Percentiles rank a stretch among this genome's conserved stretches.
phyloP scores from a whole-genome alignment of 2,797 vertebrate genomes.

The Diplodus sargus region DNA sequence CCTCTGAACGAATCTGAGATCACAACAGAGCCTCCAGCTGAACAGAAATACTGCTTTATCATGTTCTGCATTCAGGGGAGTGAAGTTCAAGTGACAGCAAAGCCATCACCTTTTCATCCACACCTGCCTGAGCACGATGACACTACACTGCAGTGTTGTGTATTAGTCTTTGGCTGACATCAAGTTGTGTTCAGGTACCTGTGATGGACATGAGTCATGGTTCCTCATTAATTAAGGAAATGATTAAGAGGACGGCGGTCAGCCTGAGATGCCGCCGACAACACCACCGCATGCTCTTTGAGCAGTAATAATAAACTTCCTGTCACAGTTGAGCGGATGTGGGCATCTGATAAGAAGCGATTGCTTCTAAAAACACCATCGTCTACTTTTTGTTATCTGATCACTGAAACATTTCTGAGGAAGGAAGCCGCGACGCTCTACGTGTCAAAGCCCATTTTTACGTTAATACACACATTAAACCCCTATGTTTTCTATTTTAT shows the following conservation, averaged over 20 bases:
- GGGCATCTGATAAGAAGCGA: constrained; percentile 44
- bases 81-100: background rate
- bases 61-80: background rate
- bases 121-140: background rate
- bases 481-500: background rate
- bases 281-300: background rate
- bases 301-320: constrained; percentile 31
- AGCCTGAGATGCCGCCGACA: background rate
- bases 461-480: background rate
- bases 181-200: background rate
- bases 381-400: background rate
- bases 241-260: background rate
- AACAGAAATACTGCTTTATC: background rate
- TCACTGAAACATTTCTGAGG: background rate
- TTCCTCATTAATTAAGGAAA: background rate
- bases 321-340: constrained; percentile 31
- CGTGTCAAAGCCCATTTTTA: background rate
- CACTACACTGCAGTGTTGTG: background rate
- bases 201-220: background rate
- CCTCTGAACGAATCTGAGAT: too few relatives aligned
- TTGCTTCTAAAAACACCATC: background rate
- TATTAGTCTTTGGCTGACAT: background rate
- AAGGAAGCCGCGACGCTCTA: constrained; percentile 1
- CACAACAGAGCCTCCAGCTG: background rate
- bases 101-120: too few relatives aligned